These are phyloP conservation scores for Galerucella nymphaeae DNA, from an alignment of 2,888 invertebrate species.

Conservation along the genomic window DNA sequence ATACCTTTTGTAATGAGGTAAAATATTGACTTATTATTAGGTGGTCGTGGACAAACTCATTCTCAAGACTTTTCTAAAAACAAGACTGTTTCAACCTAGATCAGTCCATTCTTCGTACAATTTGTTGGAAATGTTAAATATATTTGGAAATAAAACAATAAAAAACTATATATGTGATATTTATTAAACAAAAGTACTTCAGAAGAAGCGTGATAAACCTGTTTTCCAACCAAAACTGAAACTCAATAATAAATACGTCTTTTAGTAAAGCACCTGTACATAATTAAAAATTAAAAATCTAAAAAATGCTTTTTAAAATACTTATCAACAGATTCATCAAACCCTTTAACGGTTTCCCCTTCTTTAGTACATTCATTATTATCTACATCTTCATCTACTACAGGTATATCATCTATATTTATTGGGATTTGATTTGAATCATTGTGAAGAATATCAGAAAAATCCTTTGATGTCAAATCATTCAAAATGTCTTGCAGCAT, in stretches of 20 bases:
- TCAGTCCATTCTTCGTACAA: too few species aligned
- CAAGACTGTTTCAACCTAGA: too few species aligned
- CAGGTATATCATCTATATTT: not conserved
- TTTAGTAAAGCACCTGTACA: not conserved
- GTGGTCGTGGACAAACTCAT: too few species aligned
- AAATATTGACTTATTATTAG: too few species aligned
- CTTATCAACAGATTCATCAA: constrained; percentile 27
- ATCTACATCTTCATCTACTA: not conserved
- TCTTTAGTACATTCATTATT: not conserved
- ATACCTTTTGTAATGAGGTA: too few species aligned
- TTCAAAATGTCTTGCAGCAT: constrained; percentile 49
- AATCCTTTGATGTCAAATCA: constrained; percentile 45
- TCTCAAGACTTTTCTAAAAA: too few species aligned
- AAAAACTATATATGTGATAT: not conserved
- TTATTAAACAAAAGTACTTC: not conserved
- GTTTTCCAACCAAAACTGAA: not conserved
- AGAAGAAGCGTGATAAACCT: not conserved
- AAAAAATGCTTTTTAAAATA: constrained; percentile 32
- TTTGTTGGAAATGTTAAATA: not conserved
- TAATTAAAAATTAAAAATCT: constrained; percentile 1
- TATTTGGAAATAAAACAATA: not conserved
- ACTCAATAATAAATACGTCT: not conserved
- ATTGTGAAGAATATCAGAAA: constrained; percentile 20
- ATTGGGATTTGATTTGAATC: constrained; percentile 8
- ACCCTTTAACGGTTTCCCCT: not conserved